Evolutionary conservation across 2,888 invertebrate genomes (phyloP), one percentile per base, ranked within the genome.

Genomic region (Mystacides longicornis): DNA sequence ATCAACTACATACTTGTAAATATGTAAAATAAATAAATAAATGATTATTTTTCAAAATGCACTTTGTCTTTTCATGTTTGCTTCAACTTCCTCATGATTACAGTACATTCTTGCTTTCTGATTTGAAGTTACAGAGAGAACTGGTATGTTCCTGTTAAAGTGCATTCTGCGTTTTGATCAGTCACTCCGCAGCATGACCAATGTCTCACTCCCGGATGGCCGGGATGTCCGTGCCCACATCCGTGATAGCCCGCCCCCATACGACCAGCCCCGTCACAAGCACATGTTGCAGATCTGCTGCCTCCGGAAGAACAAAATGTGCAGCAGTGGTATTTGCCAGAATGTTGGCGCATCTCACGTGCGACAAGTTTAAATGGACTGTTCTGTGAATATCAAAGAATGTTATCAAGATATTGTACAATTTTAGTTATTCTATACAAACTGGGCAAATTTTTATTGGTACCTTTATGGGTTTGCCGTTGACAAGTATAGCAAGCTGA

Each of bases 181-280:
- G 81, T 75, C 70, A 73, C 77, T 58, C 85, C 89, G 69, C 89
- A 90, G 68, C 90, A 90, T 47, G 89, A 89, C 89, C 90, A 90
- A 73, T 90, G 89, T 9, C 85, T 77, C 58, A 81, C 71, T 56
- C 89, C 89, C 31, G 89, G 89, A 77, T 89, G 89, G 42, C 88
- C 89, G 49, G 78, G 74, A 70, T 89, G 89, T 1, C 89, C 89
- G 73, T 90, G 89, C 0, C 89, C 89, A 66, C 89, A 90, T 9
- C 89, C 89, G 72, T 75, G 80, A 63, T 82, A 84, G 7, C 80
- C 81, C 62, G 87, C 88, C 19, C 85, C 84, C 88, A 89, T 89
- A 54, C 75, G 78, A 3, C 85, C 85, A 9, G 82, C 82, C 64
- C 89, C 85, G 14, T 81, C 83, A 64, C 90, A 89, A 3, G 82